These are phyloP conservation scores for Xenops minutus DNA, from an alignment of 2,797 vertebrate species.

Conservation along the genomic window DNA sequence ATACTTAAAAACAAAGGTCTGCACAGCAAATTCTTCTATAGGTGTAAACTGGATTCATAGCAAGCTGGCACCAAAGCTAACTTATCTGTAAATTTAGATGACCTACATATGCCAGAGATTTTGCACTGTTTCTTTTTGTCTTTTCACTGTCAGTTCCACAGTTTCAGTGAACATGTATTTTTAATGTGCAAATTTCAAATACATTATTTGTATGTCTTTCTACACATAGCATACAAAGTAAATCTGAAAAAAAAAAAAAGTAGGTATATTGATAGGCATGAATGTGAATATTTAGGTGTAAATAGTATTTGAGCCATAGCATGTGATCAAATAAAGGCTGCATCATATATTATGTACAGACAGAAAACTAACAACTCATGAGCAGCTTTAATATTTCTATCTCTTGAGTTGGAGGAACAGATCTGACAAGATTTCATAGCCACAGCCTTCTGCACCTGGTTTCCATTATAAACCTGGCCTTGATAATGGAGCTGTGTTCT, in stretches of 20 bases:
- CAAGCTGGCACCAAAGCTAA: slow-evolving; percentile 1
- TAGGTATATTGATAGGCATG: neutral
- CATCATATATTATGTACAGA: accelerated
- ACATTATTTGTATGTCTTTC: slow-evolving; percentile 27
- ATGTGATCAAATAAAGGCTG: neutral
- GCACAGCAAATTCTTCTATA: neutral
- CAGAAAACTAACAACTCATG: neutral
- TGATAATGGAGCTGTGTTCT: slow-evolving; percentile 36
- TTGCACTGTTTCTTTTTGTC: slow-evolving; percentile 44
- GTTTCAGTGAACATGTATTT: slow-evolving; percentile 36
- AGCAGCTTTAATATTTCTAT: slow-evolving; percentile 22
- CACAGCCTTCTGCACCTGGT: slow-evolving; percentile 51
- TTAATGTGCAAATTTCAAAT: slow-evolving; percentile 55
- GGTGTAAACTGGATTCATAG: neutral
- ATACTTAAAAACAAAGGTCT: neutral
- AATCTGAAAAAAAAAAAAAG: neutral
- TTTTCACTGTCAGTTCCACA: slow-evolving; percentile 17
- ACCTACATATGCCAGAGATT: slow-evolving; percentile 56
- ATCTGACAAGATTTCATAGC: slow-evolving; percentile 24
- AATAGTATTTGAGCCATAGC: neutral
- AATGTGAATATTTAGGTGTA: neutral
- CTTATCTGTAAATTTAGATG: slow-evolving; percentile 51
- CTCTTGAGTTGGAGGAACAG: neutral
- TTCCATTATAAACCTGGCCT: slow-evolving; percentile 37
- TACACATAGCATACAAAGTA: neutral